Conservation (phyloP, 2,888 invertebrate species). For the Teleiodes luculella region DNA sequence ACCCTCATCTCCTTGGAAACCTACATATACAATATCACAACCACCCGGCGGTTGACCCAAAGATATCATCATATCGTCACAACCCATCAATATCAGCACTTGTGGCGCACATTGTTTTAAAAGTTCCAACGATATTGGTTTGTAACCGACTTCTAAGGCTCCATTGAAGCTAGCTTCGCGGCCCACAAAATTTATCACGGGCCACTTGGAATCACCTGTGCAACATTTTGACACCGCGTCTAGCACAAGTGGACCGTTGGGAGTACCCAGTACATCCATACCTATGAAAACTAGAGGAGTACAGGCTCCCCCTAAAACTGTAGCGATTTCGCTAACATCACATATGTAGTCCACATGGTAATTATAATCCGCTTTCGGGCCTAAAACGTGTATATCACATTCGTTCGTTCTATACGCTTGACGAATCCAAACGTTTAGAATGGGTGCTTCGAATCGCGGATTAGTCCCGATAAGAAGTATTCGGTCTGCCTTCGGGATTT, state of each 20-base stretch:
- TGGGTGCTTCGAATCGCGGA: constrained; percentile 97
- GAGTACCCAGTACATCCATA: constrained; percentile 33
- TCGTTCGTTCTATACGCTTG: constrained; percentile 95
- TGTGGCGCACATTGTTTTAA: constrained; percentile 82
- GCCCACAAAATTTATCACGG: constrained; percentile 92
- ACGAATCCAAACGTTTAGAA: constrained; percentile 95
- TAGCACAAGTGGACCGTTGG: constrained; percentile 23
- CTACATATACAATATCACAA: constrained; percentile 91
- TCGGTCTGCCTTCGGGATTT: constrained; percentile 85
- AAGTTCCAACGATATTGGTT: constrained; percentile 81
- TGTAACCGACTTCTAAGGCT: constrained; percentile 96
- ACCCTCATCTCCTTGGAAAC: constrained; percentile 97
- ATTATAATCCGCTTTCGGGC: constrained; percentile 92
- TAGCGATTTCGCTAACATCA: constrained; percentile 25
- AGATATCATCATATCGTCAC: constrained; percentile 90
- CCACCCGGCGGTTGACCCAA: constrained; percentile 87
- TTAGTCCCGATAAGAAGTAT: constrained; percentile 97
- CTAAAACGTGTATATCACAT: constrained; percentile 89
- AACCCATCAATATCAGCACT: constrained; percentile 93
- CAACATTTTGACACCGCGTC: neutral
- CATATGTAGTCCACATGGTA: constrained; percentile 78
- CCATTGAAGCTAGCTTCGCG: constrained; percentile 95
- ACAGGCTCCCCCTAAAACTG: constrained; percentile 39
- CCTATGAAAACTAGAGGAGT: constrained; percentile 63
- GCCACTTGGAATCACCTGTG: constrained; percentile 31